Percentiles rank a stretch among this genome's conserved stretches.
Evolutionary conservation across 92 coral and sea anemone species (phyloP).

Genomic region (Umimayanthus chanpuru): DNA sequence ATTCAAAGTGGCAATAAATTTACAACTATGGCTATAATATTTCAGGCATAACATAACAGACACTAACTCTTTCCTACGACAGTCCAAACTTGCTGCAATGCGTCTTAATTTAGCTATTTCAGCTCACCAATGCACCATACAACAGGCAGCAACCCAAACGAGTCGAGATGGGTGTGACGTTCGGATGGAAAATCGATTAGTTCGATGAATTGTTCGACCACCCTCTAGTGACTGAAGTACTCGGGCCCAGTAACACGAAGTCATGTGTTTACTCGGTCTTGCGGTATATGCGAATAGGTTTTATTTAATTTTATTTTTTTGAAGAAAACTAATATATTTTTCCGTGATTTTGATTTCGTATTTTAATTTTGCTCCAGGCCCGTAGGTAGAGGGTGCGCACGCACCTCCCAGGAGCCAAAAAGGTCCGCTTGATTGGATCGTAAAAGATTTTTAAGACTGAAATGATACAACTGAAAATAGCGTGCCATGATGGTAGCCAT

Average conservation of each 20-base stretch:
- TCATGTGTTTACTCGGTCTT: background rate
- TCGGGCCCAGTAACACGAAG: constrained; percentile 20
- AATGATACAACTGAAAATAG: no score
- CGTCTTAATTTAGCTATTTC: constrained; percentile 15
- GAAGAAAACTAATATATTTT: no score
- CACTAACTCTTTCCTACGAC: constrained; percentile 21
- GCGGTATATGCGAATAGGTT: no score
- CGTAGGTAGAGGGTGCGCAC: no score
- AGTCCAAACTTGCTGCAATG: constrained; percentile 12
- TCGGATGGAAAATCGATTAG: constrained; percentile 17
- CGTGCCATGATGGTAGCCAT: no score
- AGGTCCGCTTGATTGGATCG: no score
- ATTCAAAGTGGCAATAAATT: background rate
- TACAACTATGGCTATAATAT: background rate
- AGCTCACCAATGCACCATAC: background rate
- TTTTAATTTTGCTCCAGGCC: no score
- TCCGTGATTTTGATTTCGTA: no score
- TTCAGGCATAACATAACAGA: background rate
- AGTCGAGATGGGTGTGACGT: constrained; percentile 38
- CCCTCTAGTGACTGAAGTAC: constrained; percentile 23
- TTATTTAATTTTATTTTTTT: no score
- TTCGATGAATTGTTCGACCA: constrained; percentile 22
- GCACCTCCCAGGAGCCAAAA: no score
- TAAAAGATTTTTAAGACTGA: no score
- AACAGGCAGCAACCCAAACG: constrained; percentile 13